phyloP scores from a whole-genome alignment of 2,888 invertebrate species.

The Lycophotia porphyrea region DNA sequence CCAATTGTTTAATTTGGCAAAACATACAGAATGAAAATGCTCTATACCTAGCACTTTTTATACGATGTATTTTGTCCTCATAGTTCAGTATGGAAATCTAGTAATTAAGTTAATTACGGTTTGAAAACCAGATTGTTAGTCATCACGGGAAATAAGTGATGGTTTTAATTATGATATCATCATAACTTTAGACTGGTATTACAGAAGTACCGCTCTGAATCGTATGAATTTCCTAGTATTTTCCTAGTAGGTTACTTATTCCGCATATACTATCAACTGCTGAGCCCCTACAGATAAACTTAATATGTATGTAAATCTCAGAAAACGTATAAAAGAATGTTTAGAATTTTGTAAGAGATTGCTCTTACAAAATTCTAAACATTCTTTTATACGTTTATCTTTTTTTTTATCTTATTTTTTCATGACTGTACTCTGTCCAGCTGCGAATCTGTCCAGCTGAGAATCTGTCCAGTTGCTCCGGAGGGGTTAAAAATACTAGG shows the following conservation, averaged over 20 bases:
- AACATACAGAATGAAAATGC: neutral
- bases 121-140: constrained; percentile 15
- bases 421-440: no score
- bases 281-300: no score
- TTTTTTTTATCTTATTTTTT: no score
- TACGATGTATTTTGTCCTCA: neutral
- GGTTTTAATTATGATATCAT: constrained; percentile 21
- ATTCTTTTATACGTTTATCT: no score
- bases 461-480: no score
- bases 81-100: neutral
- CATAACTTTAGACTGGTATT: neutral
- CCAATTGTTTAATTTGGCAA: neutral
- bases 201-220: neutral
- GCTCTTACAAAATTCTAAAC: no score
- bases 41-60: neutral
- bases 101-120: constrained; percentile 4
- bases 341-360: no score
- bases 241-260: neutral
- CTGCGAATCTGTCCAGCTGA: no score
- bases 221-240: constrained; percentile 3
- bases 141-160: constrained; percentile 19
- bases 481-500: no score
- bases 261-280: no score
- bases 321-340: no score
- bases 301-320: no score